Evolutionary conservation across 2,797 vertebrate genomes (phyloP).

Genomic region (Sebastolobus altivelis): DNA sequence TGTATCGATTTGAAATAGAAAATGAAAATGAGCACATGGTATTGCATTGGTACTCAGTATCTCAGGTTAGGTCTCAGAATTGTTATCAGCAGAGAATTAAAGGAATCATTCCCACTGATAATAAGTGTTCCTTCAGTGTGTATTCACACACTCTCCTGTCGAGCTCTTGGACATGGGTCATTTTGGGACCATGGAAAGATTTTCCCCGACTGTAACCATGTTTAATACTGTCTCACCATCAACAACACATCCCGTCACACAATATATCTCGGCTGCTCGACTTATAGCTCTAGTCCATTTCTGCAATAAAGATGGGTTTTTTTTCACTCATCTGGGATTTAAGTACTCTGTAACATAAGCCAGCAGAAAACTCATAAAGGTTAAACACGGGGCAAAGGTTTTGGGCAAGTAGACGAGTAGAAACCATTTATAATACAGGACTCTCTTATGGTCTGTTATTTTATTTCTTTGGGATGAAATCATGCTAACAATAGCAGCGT

Average conservation of each 20-base stretch:
- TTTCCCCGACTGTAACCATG: not conserved
- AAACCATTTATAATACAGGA: conserved; percentile 3
- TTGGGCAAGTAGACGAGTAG: not conserved
- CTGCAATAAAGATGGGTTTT: conserved; percentile 10
- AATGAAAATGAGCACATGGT: too few relatives aligned
- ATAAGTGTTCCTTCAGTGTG: not conserved
- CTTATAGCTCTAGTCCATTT: not conserved
- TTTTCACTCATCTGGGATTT: not conserved
- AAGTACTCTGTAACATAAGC: conserved; percentile 10
- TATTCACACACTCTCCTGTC: not conserved
- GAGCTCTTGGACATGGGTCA: not conserved
- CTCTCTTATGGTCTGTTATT: not conserved
- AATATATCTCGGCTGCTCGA: conserved; percentile 20
- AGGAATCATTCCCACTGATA: not conserved
- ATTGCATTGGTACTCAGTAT: not conserved
- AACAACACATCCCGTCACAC: not conserved
- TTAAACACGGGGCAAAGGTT: not conserved
- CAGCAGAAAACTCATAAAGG: not conserved
- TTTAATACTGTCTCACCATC: conserved; percentile 1
- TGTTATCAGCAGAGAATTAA: too few relatives aligned
- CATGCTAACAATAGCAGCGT: not conserved
- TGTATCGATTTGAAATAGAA: not conserved
- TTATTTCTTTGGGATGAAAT: not conserved
- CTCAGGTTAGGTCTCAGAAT: not conserved
- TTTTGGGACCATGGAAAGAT: not conserved